Percentiles rank a stretch among this genome's conserved stretches.
phyloP scores from a whole-genome alignment of 2,113 vertebrate genomes.

The Platichthys flesus region DNA sequence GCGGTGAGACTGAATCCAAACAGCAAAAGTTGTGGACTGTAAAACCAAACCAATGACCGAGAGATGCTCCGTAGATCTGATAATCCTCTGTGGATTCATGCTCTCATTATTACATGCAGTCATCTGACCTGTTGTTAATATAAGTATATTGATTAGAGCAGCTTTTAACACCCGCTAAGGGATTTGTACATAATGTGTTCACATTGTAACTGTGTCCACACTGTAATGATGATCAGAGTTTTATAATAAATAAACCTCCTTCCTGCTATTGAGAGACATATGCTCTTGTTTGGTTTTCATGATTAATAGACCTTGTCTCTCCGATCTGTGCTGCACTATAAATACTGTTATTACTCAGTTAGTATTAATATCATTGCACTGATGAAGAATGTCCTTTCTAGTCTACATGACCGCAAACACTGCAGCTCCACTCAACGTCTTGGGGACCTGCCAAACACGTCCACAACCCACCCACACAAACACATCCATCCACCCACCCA shows the following conservation, averaged over 20 bases:
- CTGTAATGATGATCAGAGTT: not conserved
- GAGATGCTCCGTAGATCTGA: not conserved
- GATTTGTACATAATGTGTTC: not conserved
- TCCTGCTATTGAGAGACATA: not conserved
- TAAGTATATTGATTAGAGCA: not conserved
- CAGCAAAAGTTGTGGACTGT: not conserved
- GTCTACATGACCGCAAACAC: conserved; percentile 58
- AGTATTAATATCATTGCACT: conserved; percentile 32
- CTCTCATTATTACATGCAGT: not conserved
- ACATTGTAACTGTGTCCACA: not conserved
- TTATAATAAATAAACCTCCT: not conserved
- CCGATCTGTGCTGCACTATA: not conserved
- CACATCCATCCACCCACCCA: not conserved
- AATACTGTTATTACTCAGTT: conserved; percentile 1
- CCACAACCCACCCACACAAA: not conserved
- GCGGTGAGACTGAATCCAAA: not conserved
- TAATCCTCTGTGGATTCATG: not conserved
- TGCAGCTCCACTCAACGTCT: conserved; percentile 56
- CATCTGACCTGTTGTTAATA: not conserved
- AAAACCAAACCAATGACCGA: not conserved
- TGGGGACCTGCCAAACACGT: conserved; percentile 53
- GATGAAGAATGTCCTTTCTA: conserved; percentile 53
- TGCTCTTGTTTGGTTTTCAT: conserved; percentile 10
- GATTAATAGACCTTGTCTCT: conserved; percentile 2
- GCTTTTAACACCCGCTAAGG: not conserved